A percentile compares a stretch with the other conserved stretches of the same genome.
These are phyloP conservation scores for Acleris laterana DNA, from an alignment of 2,888 invertebrate genomes.

Conservation along the genomic window DNA sequence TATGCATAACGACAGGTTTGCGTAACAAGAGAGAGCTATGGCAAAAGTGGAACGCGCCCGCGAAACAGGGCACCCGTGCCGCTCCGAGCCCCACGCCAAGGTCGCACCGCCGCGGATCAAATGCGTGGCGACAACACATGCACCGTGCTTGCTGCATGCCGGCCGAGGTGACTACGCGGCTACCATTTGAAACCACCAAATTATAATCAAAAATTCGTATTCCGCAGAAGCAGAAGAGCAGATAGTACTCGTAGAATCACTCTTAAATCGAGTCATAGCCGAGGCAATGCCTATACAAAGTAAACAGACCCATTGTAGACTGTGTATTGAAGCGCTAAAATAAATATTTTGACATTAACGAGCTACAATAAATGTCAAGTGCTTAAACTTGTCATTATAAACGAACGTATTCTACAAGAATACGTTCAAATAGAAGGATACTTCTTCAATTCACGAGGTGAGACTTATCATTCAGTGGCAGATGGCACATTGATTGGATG, in stretches of 20 bases:
- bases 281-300: neutral
- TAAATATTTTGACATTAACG: conserved; percentile 1
- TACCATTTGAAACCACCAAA: too few species aligned
- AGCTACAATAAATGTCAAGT: conserved; percentile 1
- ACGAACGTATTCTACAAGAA: conserved; percentile 1
- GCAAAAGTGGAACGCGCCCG: conserved; percentile 79
- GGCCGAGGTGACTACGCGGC: neutral
- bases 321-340: neutral
- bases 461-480: conserved; percentile 23
- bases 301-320: neutral
- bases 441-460: conserved; percentile 26
- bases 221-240: neutral
- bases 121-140: conserved; percentile 19
- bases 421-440: conserved; percentile 21
- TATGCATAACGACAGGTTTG: conserved; percentile 82
- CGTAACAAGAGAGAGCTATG: conserved; percentile 82
- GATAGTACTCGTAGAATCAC: neutral
- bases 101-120: conserved; percentile 50
- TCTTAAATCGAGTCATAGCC: neutral
- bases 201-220: neutral
- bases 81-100: conserved; percentile 65
- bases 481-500: conserved; percentile 23
- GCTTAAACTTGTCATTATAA: neutral
- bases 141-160: neutral
- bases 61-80: conserved; percentile 67